These are phyloP conservation scores for Leptinotarsa undecemlineata DNA, from an alignment of 1,140 invertebrate genomes.

Conservation along the genomic window DNA sequence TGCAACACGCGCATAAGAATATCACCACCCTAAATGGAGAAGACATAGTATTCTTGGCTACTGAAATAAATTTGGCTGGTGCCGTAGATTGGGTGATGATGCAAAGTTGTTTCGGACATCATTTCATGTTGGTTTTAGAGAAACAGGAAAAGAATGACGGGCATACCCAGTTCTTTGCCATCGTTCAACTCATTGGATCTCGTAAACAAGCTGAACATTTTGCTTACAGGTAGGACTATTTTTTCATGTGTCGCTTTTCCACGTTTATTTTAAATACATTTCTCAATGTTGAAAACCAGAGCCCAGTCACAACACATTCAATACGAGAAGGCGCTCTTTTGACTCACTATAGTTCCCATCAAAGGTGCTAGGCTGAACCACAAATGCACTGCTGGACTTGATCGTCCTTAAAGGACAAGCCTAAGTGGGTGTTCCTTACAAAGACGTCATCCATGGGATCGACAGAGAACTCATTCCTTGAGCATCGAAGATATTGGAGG, in stretches of 20 bases:
- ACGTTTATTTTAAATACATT: neutral
- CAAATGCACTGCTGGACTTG: no score
- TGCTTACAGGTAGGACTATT: conserved; percentile 79
- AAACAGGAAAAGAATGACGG: conserved; percentile 99
- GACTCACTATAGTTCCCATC: no score
- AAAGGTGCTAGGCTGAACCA: no score
- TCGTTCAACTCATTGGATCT: conserved; percentile 98
- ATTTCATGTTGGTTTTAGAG: conserved; percentile 99
- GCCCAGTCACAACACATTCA: no score
- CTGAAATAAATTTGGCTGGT: conserved; percentile 98
- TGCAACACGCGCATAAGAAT: conserved; percentile 97
- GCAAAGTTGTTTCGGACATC: conserved; percentile 98
- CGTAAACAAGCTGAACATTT: conserved; percentile 99
- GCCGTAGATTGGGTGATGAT: conserved; percentile 99
- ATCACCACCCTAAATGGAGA: conserved; percentile 97
- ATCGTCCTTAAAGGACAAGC: no score
- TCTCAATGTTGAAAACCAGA: neutral
- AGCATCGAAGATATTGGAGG: no score
- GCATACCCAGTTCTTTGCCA: conserved; percentile 98
- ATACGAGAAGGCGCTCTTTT: no score
- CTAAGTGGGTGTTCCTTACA: no score
- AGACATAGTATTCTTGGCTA: conserved; percentile 99
- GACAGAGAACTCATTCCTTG: no score
- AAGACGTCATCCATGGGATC: no score
- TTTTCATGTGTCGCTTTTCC: neutral